Percentiles rank a stretch among this genome's conserved stretches.
Evolutionary conservation across 2,888 invertebrate genomes (phyloP).

Genomic region (Blomia tropicalis): DNA sequence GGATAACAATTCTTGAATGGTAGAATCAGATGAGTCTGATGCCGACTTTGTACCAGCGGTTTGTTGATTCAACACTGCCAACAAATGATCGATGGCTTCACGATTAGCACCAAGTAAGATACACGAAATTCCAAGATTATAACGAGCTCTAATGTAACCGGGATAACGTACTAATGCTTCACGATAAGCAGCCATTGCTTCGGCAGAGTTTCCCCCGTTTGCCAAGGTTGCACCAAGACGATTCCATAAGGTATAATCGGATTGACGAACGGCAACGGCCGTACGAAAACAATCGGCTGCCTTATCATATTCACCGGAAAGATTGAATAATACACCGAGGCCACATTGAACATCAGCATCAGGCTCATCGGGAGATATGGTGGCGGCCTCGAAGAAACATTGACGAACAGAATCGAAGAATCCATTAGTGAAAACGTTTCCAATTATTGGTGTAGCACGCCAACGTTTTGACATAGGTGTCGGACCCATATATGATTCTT

Average conservation of each 20-base stretch:
- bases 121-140: conserved; percentile 93
- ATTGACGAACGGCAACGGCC: conserved; percentile 63
- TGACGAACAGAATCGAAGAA: not conserved
- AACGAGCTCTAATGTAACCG: conserved; percentile 87
- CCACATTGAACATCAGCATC: conserved; percentile 86
- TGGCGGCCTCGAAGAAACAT: conserved; percentile 51
- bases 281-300: conserved; percentile 89
- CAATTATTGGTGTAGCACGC: conserved; percentile 45
- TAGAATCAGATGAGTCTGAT: not conserved
- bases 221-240: conserved; percentile 90
- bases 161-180: conserved; percentile 76
- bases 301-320: conserved; percentile 82
- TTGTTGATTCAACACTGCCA: conserved; percentile 83
- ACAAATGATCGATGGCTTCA: conserved; percentile 86
- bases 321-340: conserved; percentile 82
- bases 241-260: conserved; percentile 88
- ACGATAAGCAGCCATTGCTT: conserved; percentile 90
- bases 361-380: conserved; percentile 47
- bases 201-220: conserved; percentile 81
- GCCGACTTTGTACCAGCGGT: conserved; percentile 42
- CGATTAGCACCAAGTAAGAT: conserved; percentile 79
- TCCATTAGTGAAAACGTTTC: conserved; percentile 5
- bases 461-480: conserved; percentile 39
- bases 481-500: conserved; percentile 16
- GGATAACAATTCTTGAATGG: conserved; percentile 24